These are phyloP conservation scores for Coenonympha arcania DNA, from an alignment of 2,888 invertebrate species.

Conservation along the genomic window DNA sequence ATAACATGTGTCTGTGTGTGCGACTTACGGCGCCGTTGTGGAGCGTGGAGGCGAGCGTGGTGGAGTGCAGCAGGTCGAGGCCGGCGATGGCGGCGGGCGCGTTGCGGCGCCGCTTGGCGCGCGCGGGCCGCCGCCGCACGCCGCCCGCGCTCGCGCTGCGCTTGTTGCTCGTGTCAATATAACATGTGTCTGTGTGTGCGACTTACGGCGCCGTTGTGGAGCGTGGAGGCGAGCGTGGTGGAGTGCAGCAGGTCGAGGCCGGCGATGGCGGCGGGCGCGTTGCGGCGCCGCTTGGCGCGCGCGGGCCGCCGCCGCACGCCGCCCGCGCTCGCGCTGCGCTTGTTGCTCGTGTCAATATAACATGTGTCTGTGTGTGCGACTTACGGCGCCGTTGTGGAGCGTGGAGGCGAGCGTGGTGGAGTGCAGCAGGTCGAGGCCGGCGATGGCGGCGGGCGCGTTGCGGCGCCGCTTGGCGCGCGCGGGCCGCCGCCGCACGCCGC, in stretches of 20 bases:
- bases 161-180: constrained; percentile 54
- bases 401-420: constrained; percentile 92
- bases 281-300: constrained; percentile 59
- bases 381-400: constrained; percentile 78
- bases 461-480: constrained; percentile 59
- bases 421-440: constrained; percentile 89
- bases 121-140: constrained; percentile 51
- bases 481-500: constrained; percentile 55
- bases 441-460: constrained; percentile 78
- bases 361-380: no score
- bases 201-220: constrained; percentile 78
- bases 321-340: constrained; percentile 68
- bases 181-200: no score
- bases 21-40: constrained; percentile 76
- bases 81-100: constrained; percentile 83
- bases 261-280: constrained; percentile 79
- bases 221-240: constrained; percentile 90
- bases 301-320: constrained; percentile 55
- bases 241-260: constrained; percentile 91
- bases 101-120: constrained; percentile 58
- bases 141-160: constrained; percentile 69
- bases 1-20: no score
- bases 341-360: constrained; percentile 52
- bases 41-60: constrained; percentile 90
- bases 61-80: constrained; percentile 89